Percentiles rank a stretch among this genome's conserved stretches.
Evolutionary conservation across 2,888 invertebrate genomes (phyloP).

Genomic region (Caenorhabditis afra): DNA sequence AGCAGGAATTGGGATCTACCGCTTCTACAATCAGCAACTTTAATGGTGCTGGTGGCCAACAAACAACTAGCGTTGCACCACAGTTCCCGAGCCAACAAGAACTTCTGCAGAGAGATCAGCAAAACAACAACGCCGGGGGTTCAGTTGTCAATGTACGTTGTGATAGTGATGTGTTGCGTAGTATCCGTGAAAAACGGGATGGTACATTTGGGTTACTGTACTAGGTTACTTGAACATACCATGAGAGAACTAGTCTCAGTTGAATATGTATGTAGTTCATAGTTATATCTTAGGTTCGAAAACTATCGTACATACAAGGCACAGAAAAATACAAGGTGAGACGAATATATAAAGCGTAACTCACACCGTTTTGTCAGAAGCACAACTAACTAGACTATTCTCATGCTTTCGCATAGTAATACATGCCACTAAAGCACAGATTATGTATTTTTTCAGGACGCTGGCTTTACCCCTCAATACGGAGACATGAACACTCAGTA

Average conservation of each 20-base stretch:
- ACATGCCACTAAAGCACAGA: background rate
- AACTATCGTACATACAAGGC: conserved; percentile 53
- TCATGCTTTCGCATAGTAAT: conserved; percentile 22
- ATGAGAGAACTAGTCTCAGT: too few species aligned
- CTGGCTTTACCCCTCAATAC: conserved; percentile 62
- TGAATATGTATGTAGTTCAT: conserved; percentile 26
- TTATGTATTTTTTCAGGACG: conserved; percentile 28
- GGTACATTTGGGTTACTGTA: too few species aligned
- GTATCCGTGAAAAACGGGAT: background rate
- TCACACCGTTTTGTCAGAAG: conserved; percentile 9
- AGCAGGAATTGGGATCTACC: conserved; percentile 28
- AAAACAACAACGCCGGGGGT: conserved; percentile 12
- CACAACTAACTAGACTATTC: conserved; percentile 36
- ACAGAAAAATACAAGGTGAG: conserved; percentile 47
- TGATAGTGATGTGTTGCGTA: conserved; percentile 10
- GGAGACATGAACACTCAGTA: conserved; percentile 67
- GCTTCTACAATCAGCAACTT: background rate
- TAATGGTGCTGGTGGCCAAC: background rate
- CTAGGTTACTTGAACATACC: too few species aligned
- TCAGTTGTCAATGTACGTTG: conserved; percentile 41
- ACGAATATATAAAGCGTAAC: conserved; percentile 14
- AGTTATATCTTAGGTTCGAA: conserved; percentile 50
- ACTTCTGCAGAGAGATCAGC: conserved; percentile 40
- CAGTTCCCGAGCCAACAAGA: conserved; percentile 59
- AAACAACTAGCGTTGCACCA: conserved; percentile 1